Percentiles rank a stretch among this genome's conserved stretches.
These are phyloP conservation scores for Copsychus sechellarum DNA, from an alignment of 2,113 vertebrate species.

Conservation along the genomic window DNA sequence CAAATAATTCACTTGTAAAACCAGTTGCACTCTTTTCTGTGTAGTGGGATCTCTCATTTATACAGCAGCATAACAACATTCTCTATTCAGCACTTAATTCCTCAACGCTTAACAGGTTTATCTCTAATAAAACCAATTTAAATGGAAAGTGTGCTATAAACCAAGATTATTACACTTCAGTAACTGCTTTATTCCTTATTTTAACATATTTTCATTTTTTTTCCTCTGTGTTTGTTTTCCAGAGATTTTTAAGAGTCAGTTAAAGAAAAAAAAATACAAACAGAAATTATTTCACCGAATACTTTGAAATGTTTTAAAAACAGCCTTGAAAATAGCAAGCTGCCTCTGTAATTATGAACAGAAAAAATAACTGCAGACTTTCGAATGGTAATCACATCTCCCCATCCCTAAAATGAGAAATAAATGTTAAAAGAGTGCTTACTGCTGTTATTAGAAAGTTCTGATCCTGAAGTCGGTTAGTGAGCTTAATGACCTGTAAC, in stretches of 20 bases:
- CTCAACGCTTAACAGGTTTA: slow-evolving; percentile 55
- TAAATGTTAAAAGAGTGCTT: slow-evolving; percentile 58
- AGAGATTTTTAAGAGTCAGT: background rate
- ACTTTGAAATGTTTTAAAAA: slow-evolving; percentile 19
- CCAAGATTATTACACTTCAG: slow-evolving; percentile 49
- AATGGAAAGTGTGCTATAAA: slow-evolving; percentile 62
- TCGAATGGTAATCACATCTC: slow-evolving; percentile 48
- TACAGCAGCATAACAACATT: background rate
- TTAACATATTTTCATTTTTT: slow-evolving; percentile 52
- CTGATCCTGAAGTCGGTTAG: slow-evolving; percentile 66
- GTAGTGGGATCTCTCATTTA: background rate
- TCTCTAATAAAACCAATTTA: slow-evolving; percentile 63
- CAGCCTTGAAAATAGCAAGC: slow-evolving; percentile 9
- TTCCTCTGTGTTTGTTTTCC: background rate
- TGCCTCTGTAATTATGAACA: background rate
- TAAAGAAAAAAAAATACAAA: background rate
- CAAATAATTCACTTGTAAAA: background rate
- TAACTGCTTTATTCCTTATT: slow-evolving; percentile 54
- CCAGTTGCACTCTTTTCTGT: background rate
- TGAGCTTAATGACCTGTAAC: slow-evolving; percentile 66
- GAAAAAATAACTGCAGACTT: slow-evolving; percentile 24
- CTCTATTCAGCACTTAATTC: slow-evolving; percentile 34
- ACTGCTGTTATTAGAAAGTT: slow-evolving; percentile 57
- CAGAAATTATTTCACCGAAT: background rate
- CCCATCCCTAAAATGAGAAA: slow-evolving; percentile 45